Conservation (phyloP, 2,888 invertebrate genomes). For the Lycocerus yunnanus region DNA sequence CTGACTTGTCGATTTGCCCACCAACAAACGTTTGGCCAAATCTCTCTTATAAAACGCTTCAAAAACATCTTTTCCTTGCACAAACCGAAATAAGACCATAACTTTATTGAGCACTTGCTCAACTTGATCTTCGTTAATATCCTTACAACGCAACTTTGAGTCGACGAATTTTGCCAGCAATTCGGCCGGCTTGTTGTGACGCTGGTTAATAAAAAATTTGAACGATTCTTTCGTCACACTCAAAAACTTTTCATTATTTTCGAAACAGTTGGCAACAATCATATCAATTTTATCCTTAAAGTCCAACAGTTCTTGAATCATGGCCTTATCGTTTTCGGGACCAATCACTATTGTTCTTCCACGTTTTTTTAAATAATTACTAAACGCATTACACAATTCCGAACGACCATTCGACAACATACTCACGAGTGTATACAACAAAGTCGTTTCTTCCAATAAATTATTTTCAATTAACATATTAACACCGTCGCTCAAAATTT, state of each 20-base stretch:
- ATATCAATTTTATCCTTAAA: conserved; percentile 96
- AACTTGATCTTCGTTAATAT: conserved; percentile 93
- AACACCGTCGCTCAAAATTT: conserved; percentile 87
- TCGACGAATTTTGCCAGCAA: conserved; percentile 98
- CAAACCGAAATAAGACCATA: conserved; percentile 96
- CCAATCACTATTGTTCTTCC: conserved; percentile 93
- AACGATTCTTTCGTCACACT: conserved; percentile 94
- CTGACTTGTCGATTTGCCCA: conserved; percentile 96
- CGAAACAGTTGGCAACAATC: conserved; percentile 86
- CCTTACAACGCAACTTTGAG: conserved; percentile 89
- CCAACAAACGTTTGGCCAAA: conserved; percentile 90
- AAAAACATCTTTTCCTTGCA: conserved; percentile 98
- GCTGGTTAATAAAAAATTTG: conserved; percentile 93
- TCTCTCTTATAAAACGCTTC: conserved; percentile 99
- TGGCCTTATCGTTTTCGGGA: conserved; percentile 87
- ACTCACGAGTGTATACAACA: conserved; percentile 83
- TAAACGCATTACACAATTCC: conserved; percentile 85
- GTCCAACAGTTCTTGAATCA: conserved; percentile 92
- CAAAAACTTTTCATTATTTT: conserved; percentile 85
- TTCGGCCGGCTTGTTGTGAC: conserved; percentile 96
- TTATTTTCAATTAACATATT: conserved; percentile 87
- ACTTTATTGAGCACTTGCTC: conserved; percentile 94
- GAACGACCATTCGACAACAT: conserved; percentile 85
- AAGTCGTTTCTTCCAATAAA: conserved; percentile 78
- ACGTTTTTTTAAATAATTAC: conserved; percentile 90